These are phyloP conservation scores for Pycnonotus jocosus DNA, from an alignment of 2,113 vertebrate species.

Conservation along the genomic window DNA sequence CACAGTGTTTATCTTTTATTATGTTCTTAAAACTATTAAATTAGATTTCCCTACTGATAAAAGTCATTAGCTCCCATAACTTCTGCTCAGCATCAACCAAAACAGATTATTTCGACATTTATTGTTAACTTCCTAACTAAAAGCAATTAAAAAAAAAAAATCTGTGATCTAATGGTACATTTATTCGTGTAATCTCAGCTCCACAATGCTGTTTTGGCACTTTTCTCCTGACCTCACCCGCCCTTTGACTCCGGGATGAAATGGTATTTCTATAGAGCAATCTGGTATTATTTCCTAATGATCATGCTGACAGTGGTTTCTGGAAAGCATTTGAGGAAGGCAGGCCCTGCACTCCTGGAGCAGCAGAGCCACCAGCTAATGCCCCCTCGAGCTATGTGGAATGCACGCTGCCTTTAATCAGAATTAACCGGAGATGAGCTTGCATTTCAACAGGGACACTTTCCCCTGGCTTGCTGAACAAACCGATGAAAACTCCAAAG, in stretches of 20 bases:
- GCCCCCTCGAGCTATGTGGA: not conserved
- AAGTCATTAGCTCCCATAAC: constrained; percentile 26
- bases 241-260: constrained; percentile 8
- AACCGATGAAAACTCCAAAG: not conserved
- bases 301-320: not conserved
- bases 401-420: not conserved
- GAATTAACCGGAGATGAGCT: not conserved
- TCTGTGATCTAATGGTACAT: not conserved
- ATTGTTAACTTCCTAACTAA: constrained; percentile 26
- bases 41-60: constrained; percentile 20
- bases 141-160: constrained; percentile 31
- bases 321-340: not conserved
- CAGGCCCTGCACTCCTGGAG: not conserved
- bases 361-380: not conserved
- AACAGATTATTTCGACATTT: constrained; percentile 28
- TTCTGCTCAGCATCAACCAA: not conserved
- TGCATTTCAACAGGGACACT: not conserved
- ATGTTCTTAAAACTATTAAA: not conserved
- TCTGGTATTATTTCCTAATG: not conserved
- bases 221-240: not conserved
- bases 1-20: not conserved
- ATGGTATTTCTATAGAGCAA: constrained; percentile 15
- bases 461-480: not conserved
- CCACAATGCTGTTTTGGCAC: not conserved
- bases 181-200: not conserved